phyloP scores from a whole-genome alignment of 2,797 vertebrate species.

The Acridotheres tristis region DNA sequence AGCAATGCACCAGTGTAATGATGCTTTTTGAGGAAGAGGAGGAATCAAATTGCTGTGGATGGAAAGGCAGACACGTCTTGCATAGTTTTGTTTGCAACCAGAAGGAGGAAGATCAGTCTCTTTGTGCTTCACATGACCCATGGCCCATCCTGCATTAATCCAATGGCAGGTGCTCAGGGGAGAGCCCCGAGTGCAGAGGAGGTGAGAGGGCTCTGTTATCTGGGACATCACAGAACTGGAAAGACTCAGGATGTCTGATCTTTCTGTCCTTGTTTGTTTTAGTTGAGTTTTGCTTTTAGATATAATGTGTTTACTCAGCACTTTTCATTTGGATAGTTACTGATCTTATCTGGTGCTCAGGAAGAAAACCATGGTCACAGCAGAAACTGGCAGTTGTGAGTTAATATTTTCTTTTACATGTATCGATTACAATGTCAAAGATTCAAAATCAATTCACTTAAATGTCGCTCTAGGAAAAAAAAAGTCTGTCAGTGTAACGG shows the following conservation, averaged over 20 bases:
- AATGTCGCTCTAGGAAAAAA: neutral
- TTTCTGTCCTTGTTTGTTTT: neutral
- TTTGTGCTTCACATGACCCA: neutral
- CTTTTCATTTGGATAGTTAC: neutral
- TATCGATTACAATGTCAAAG: constrained; percentile 36
- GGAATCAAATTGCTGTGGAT: neutral
- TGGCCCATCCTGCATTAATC: neutral
- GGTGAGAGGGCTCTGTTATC: neutral
- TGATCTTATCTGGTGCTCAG: neutral
- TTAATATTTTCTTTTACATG: constrained; percentile 38
- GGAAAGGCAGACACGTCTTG: neutral
- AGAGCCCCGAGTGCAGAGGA: neutral
- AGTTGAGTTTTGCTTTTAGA: neutral
- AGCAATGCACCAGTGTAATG: neutral
- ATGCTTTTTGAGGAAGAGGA: neutral
- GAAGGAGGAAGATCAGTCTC: neutral
- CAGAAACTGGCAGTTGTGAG: constrained; percentile 38
- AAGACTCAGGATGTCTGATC: neutral
- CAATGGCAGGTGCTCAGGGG: neutral
- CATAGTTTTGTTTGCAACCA: neutral
- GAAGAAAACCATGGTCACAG: constrained; percentile 6
- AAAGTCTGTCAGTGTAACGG: neutral
- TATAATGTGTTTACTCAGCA: neutral
- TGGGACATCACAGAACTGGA: neutral
- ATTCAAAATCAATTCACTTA: constrained; percentile 57